Evolutionary conservation across 2,797 vertebrate species (phyloP).

Genomic region (Alca torda): DNA sequence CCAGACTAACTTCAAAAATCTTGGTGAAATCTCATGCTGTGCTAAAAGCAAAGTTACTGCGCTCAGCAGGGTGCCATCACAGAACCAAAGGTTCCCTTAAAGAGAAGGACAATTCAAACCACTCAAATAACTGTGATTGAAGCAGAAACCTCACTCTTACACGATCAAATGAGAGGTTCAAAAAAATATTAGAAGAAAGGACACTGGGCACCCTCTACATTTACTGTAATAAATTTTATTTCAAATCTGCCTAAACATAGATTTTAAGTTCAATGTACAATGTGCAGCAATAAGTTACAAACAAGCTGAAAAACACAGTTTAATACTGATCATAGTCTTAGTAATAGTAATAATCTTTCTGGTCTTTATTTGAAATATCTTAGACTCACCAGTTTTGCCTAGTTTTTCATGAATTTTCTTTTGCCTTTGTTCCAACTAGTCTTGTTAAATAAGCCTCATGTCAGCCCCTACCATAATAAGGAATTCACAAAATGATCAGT

Average conservation of each 20-base stretch:
- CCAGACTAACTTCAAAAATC: not conserved
- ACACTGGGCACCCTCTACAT: not conserved
- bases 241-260: not conserved
- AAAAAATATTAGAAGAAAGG: slow-evolving; percentile 32
- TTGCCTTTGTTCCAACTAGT: not conserved
- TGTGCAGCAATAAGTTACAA: not conserved
- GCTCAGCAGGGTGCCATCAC: not conserved
- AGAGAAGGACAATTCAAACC: slow-evolving; percentile 27
- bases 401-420: not conserved
- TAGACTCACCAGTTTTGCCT: not conserved
- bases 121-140: not conserved
- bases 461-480: not conserved
- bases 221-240: not conserved
- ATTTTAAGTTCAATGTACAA: not conserved
- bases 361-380: not conserved
- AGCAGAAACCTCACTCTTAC: not conserved
- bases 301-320: not conserved
- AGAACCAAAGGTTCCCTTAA: slow-evolving; percentile 41
- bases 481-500: not conserved
- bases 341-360: not conserved
- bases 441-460: not conserved
- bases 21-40: slow-evolving; percentile 24
- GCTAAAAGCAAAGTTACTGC: slow-evolving; percentile 51
- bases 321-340: not conserved
- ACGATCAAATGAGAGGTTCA: slow-evolving; percentile 16